Evolutionary conservation across 2,797 vertebrate genomes (phyloP), one percentile per base, ranked within the genome.

Genomic region (Hafferia zeledoni): DNA sequence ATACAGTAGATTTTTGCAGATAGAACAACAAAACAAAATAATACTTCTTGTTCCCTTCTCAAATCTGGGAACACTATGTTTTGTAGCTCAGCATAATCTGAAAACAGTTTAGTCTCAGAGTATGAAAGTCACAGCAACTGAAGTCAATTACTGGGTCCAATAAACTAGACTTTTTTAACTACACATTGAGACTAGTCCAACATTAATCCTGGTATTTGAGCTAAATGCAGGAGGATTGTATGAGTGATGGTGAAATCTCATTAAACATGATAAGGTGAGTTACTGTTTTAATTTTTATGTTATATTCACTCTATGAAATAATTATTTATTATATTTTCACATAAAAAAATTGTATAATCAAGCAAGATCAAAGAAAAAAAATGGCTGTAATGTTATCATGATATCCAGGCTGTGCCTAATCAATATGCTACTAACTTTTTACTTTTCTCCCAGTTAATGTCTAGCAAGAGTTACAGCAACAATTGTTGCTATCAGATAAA

Each of bases 261-360:
- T 72, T 86, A 61, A 47, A 28, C 3, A 3, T 85, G 31, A 63
- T 83, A 96, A 87, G 22, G 5, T 69, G 30, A 94, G 11, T 6
- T 87, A 72, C 33, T 57, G 46, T 67, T 86, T 87, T 46, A 55
- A 63, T 57, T 87, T 55, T 71, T 89, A 60, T 15, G 11, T 76
- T 85, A 77, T 24, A 30, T 3, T 89, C 23, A n/a, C 18, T 83
- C 20, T 13, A 60, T 49, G 13, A 95, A 93, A 86, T 87, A 94
- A 94, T 90, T 83, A 90, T 50, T 91, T 84, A 74, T 90, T 91
- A 78, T 14, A 44, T 93, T 95, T 95, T 94, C 64, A 86, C 52
- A 84, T 70, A 83, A 70, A 25, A 25, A 70, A 25, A 24, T 5
- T 90, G 46, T 71, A 37, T 86, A 57, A 70, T 22, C 43, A 84